A percentile compares a stretch with the other conserved stretches of the same genome.
These are phyloP conservation scores for Formica exsecta DNA, from an alignment of 1,140 invertebrate species.

Conservation along the genomic window DNA sequence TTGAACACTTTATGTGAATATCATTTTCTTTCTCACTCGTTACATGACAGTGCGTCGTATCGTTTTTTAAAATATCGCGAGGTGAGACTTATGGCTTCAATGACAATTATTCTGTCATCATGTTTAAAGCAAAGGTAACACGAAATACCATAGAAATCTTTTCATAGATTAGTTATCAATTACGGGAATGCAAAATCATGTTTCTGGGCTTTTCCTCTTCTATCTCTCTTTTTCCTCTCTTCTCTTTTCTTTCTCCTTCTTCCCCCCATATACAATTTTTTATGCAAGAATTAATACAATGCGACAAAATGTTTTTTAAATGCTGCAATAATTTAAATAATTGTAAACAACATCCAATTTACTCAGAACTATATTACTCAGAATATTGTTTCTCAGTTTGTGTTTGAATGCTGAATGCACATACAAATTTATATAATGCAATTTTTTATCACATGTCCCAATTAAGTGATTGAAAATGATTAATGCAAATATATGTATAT, in stretches of 20 bases:
- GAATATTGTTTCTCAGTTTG: conserved; percentile 19
- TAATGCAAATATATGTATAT: not conserved
- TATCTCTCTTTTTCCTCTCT: not conserved
- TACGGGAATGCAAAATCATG: not conserved
- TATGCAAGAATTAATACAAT: not conserved
- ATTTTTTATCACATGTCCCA: not conserved
- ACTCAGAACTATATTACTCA: not conserved
- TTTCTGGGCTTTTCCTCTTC: not conserved
- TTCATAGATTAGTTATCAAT: conserved; percentile 46
- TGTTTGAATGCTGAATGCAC: not conserved
- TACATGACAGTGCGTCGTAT: conserved; percentile 24
- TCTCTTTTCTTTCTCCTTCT: not conserved
- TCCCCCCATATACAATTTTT: conserved; percentile 7
- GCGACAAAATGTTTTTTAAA: conserved; percentile 31
- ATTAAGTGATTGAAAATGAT: not conserved
- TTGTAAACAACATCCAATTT: not conserved
- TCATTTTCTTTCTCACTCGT: conserved; percentile 49
- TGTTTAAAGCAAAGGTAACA: conserved; percentile 38
- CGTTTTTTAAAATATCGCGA: conserved; percentile 31
- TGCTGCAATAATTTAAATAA: not conserved
- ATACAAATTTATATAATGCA: not conserved
- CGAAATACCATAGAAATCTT: conserved; percentile 45
- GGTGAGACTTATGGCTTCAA: conserved; percentile 32
- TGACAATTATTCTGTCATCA: conserved; percentile 44
- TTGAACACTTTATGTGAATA: conserved; percentile 18